phyloP scores from a whole-genome alignment of 2,113 vertebrate genomes.

The Rhabdornis inornatus region DNA sequence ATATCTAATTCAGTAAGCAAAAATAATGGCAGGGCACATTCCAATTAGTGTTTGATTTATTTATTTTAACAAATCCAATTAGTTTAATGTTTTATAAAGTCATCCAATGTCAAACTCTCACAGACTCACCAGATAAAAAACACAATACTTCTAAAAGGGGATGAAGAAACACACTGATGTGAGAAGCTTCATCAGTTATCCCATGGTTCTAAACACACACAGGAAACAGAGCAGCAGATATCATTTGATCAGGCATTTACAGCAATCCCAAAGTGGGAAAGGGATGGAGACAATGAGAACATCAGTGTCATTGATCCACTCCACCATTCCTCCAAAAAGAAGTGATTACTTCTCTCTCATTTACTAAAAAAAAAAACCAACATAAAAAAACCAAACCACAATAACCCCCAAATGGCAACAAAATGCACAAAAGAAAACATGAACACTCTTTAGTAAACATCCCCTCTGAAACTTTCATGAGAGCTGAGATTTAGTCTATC shows the following conservation, averaged over 20 bases:
- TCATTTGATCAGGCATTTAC: not conserved
- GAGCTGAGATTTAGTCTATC: not conserved
- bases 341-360: not conserved
- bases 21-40: conserved; percentile 78
- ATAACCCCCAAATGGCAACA: no score
- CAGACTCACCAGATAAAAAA: conserved; percentile 47
- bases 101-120: conserved; percentile 78
- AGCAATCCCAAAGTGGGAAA: not conserved
- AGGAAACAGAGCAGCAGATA: not conserved
- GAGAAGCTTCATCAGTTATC: conserved; percentile 3
- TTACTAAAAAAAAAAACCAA: not conserved
- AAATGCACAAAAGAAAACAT: not conserved
- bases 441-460: not conserved
- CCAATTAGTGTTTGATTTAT: conserved; percentile 83
- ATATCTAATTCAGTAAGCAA: conserved; percentile 82
- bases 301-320: not conserved
- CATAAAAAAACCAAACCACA: not conserved
- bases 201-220: not conserved
- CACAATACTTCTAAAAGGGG: conserved; percentile 7
- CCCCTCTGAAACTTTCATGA: not conserved
- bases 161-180: not conserved
- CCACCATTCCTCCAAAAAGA: not conserved
- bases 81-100: conserved; percentile 80
- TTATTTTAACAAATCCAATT: conserved; percentile 84
- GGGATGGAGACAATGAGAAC: not conserved